These are phyloP conservation scores for Channa striata DNA, from an alignment of 2,797 vertebrate genomes.

Conservation along the genomic window DNA sequence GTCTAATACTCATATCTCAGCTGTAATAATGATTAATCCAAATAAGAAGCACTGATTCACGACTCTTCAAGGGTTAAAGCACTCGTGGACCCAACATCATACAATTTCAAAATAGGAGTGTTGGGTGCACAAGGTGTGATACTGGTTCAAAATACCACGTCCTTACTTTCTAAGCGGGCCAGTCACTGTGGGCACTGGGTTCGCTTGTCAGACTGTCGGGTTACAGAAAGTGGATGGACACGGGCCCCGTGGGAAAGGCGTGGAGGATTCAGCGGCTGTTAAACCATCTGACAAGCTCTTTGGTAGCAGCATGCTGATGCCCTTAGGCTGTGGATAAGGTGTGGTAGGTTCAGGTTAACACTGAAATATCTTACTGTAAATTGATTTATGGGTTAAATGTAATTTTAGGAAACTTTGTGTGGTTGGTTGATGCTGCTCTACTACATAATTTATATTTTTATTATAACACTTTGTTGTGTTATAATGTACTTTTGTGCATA, in stretches of 20 bases:
- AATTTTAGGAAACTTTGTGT: background rate
- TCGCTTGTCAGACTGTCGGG: background rate
- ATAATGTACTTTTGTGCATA: background rate
- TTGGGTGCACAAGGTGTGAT: background rate
- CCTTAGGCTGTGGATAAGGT: slow-evolving; percentile 16
- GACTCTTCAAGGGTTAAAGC: background rate
- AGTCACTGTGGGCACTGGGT: background rate
- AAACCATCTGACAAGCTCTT: background rate
- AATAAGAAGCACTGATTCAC: background rate
- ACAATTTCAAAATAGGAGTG: background rate
- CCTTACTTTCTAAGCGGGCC: background rate
- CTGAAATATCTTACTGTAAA: slow-evolving; percentile 7
- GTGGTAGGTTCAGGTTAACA: slow-evolving; percentile 12
- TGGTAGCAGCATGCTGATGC: background rate
- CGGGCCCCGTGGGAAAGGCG: background rate
- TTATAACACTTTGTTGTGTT: background rate
- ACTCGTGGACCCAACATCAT: background rate
- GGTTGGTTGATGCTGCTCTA: background rate
- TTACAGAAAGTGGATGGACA: background rate
- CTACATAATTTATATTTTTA: background rate
- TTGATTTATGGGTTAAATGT: background rate
- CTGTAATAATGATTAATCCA: background rate
- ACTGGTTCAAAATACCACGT: background rate
- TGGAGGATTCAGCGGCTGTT: slow-evolving; percentile 21
- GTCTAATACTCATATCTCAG: background rate